Base-by-base conservation (phyloP, 2,888 invertebrate genomes). In the Brassicogethes aeneus region DNA sequence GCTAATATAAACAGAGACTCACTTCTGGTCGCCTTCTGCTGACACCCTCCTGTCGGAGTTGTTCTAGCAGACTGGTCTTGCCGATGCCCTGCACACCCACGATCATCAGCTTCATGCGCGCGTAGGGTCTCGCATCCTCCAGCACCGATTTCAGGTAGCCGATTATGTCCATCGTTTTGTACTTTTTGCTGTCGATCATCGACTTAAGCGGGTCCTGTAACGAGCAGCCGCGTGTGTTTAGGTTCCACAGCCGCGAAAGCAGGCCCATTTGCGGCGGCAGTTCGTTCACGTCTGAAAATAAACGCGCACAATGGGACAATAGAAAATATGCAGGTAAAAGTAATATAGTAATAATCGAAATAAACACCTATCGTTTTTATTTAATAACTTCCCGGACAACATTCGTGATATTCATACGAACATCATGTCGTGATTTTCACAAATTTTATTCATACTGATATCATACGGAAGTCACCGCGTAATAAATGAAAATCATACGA, bases 211-310 rank as follows among this genome's bases (percentile, higher is more conserved):
- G 94, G 61, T 94, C 95, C 55, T 83, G 82, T 8, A 94, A 71
- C 16, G 81, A 75, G 60, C 97, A 97, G 2, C 92, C 92, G 33
- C 84, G 78, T 2, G 95, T 87, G 66, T 91, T 93, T 30, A 99
- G 72, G 70, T 94, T 96, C 96, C 97, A 97, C 30, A 99, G 74
- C n/a, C 93, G 81, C 1, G 87, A 85, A 2, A 97, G 74, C 3
- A 95, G 71, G 0, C 99, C 97, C 81, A 99, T 85, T 66, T 95
- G 91, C 0, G 96, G 87, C 1, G 97, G 97, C 39, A 99, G 75
- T 59, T 93, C 87, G 3, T 77, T 79, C 39, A 93, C 80, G 30
- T 90, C 90, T 71, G 73, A 54, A 67, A 62, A 54, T 55, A 52
- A 39, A 10, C 23, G 23, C n/a, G n/a, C n/a, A n/a, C n/a, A n/a